Base-by-base conservation (phyloP, 1,140 invertebrate genomes). In the Anastrepha obliqua region DNA sequence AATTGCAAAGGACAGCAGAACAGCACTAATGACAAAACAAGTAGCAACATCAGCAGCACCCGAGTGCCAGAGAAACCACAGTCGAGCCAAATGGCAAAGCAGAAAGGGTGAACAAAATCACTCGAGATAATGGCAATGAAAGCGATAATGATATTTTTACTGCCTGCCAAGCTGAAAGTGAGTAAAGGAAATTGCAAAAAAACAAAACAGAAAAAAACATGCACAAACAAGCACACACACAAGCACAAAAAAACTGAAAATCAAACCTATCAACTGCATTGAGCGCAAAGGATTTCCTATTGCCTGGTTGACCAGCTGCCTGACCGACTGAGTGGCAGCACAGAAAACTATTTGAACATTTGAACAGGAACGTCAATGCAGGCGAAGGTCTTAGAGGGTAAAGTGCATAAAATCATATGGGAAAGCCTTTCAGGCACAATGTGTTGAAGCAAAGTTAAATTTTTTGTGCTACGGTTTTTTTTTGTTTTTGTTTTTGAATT, bases 211-310 rank as follows among this genome's bases (percentile, higher is more conserved):
- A 29, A 67, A 67, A 67, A 39, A 29, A 67, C 64, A 67, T 5
- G 17, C 17, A 5, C 60, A 64, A 5, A 64, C 9, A 64, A n/a
- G 60, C 9, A 29, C 9, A n/a, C 60, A 64, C 60, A n/a, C 39
- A 74, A 47, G 3, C 44, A 42, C 17, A 81, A 58, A 67, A 67
- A 5, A 67, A 67, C 7, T 20, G 29, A 67, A 81, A 81, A 81
- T 81, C 74, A 81, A 81, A 81, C 47, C 74, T 81, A 81, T 81
- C 74, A 81, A 81, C 74, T 81, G n/a, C 74, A 81, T 81, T 81
- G 74, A 17, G 47, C 74, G 74, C 74, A 81, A 51, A 81, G 47
- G 47, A 81, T 55, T 81, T 81, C 74, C 74, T 81, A 17, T 81
- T 81, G 74, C 74, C 74, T 55, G 74, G 74, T 81, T 29, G 47